Base-by-base conservation (phyloP, 2,797 vertebrate genomes). In the Phataginus tetradactyla region DNA sequence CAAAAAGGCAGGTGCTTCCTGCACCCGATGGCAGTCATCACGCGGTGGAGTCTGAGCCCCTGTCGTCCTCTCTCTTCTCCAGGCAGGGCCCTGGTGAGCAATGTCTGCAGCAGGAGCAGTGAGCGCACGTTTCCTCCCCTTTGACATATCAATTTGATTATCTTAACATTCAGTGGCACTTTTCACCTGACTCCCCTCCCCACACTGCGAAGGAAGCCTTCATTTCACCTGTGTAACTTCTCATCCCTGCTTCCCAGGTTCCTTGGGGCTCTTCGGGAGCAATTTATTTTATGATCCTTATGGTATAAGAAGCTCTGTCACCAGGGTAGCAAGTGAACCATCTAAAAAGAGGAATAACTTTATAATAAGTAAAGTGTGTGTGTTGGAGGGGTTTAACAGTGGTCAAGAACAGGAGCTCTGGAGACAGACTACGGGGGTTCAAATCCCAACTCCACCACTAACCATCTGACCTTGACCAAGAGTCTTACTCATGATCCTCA, bases 281-380 rank as follows among this genome's bases (percentile, higher is more conserved):
- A 75, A 39, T 12, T 57, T 18, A 87, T 57, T 49, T 81, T 77
- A 37, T 72, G 84, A 88, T 71, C 13, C 32, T 51, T 8, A 17
- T 37, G 23, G 27, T 42, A 39, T 72, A 71, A 86, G 61, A 20
- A 93, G 9, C 32, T 34, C 53, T 45, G 55, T 71, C 39, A 78
- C 71, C 55, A 59, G 69, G n/a, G 29, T 64, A 51, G 8, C 25
- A 86, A 75, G n/a, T 25, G 29, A 71, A 57, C 32, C 51, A 39
- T 51, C n/a, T 77, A 59, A 81, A 81, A 63, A 21, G 66, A 79
- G 51, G 39, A 85, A 69, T 42, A 55, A 17, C 21, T 78, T 92
- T 53, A 23, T 9, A 42, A 72, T 37, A 77, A 59, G 45, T 25
- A 42, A 53, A 71, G 37, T 37, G n/a, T 42, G 39, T n/a, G 45